Percentiles rank a stretch among this genome's conserved stretches.
phyloP scores from a whole-genome alignment of 2,113 vertebrate genomes.

The Hepsetus odoe region DNA sequence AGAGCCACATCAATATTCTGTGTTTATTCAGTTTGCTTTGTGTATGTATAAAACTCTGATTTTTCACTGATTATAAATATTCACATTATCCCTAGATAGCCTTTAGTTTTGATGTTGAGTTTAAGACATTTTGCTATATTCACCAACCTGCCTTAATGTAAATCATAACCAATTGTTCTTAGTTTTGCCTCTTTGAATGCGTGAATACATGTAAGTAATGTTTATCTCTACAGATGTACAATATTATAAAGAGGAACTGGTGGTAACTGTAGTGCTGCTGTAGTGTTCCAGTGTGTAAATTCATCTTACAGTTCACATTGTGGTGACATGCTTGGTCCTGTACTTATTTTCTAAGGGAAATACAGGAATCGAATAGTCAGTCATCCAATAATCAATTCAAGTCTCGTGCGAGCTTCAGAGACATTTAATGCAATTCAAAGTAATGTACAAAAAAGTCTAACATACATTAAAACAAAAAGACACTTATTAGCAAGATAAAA shows the following conservation, averaged over 20 bases:
- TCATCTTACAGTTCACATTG: background rate
- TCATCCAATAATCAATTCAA: background rate
- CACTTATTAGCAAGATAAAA: conserved; percentile 43
- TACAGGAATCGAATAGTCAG: background rate
- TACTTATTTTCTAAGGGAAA: background rate
- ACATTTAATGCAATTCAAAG: conserved; percentile 71
- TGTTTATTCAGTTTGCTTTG: background rate
- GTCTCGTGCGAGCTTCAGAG: conserved; percentile 57
- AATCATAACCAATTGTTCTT: background rate
- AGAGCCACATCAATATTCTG: background rate
- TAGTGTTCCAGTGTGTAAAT: too few species aligned
- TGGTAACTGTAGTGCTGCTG: background rate
- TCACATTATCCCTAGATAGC: background rate
- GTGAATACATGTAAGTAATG: conserved; percentile 1
- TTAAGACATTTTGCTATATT: conserved; percentile 18
- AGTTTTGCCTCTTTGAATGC: conserved; percentile 3
- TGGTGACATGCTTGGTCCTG: background rate
- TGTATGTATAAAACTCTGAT: background rate
- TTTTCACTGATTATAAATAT: background rate
- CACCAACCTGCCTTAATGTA: conserved; percentile 43
- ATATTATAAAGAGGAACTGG: background rate
- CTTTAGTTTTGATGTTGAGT: conserved; percentile 15
- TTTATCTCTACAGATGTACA: conserved; percentile 18
- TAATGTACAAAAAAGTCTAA: conserved; percentile 62
- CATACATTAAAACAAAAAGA: conserved; percentile 48